Percentiles rank a stretch among this genome's conserved stretches.
These are phyloP conservation scores for Barbus barbus DNA, from an alignment of 2,113 vertebrate genomes.

Conservation along the genomic window DNA sequence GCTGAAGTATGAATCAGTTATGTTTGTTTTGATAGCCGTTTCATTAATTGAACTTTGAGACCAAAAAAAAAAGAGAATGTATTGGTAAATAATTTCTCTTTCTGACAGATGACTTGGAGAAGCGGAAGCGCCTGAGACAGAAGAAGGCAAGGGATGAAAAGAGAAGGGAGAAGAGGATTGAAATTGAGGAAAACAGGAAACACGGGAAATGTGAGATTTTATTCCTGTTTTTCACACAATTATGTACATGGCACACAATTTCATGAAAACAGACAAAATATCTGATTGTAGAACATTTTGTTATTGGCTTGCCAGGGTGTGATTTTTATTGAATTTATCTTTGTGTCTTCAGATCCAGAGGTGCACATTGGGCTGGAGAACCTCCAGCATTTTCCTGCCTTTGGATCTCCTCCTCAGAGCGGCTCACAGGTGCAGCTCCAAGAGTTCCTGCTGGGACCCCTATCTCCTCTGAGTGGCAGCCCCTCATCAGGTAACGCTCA, in stretches of 20 bases:
- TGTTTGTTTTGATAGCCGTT: too few species aligned
- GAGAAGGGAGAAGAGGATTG: conserved; percentile 91
- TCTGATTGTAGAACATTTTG: background rate
- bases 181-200: conserved; percentile 96
- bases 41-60: too few species aligned
- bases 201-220: conserved; percentile 91
- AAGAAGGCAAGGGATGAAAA: conserved; percentile 95
- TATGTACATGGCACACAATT: background rate
- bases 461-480: conserved; percentile 74
- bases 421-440: conserved; percentile 58
- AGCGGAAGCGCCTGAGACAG: conserved; percentile 88
- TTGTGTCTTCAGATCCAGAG: conserved; percentile 86
- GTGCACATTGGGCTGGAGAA: conserved; percentile 97
- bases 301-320: background rate
- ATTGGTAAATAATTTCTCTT: background rate
- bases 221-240: too few species aligned
- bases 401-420: conserved; percentile 77
- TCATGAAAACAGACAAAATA: background rate
- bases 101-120: conserved; percentile 89
- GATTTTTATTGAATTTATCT: background rate
- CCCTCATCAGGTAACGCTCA: conserved; percentile 70
- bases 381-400: conserved; percentile 95
- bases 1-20: too few species aligned
- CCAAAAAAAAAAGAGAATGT: too few species aligned
- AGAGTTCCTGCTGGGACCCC: conserved; percentile 66